Percentiles rank a stretch among this genome's conserved stretches.
Evolutionary conservation across 2,888 invertebrate genomes (phyloP).

Genomic region (Aspidiotus destructor): DNA sequence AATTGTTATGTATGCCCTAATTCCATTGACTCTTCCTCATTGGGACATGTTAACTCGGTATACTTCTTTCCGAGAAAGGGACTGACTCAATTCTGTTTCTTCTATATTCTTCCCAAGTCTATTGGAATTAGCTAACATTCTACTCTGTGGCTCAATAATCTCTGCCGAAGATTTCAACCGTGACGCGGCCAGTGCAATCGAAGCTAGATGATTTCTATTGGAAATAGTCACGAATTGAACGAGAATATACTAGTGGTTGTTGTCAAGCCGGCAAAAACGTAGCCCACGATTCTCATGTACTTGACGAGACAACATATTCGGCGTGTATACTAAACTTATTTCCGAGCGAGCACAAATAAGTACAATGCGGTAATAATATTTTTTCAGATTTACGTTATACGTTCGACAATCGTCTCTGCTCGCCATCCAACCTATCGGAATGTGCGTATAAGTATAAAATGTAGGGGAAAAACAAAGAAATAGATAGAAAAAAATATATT

Average conservation of each 20-base stretch:
- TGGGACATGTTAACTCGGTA: too few species aligned
- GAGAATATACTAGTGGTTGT: neutral
- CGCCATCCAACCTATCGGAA: neutral
- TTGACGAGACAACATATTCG: constrained; percentile 11
- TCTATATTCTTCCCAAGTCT: too few species aligned
- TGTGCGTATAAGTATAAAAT: neutral
- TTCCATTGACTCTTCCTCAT: too few species aligned
- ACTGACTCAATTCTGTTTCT: too few species aligned
- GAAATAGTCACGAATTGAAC: constrained; percentile 1
- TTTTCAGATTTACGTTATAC: neutral
- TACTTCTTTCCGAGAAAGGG: too few species aligned
- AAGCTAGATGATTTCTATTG: neutral
- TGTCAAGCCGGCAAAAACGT: neutral
- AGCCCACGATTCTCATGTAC: neutral
- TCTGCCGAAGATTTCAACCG: too few species aligned
- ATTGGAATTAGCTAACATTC: too few species aligned
- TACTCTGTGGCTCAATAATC: too few species aligned
- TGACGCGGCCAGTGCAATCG: too few species aligned
- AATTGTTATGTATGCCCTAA: too few species aligned
- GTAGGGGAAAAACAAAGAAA: neutral
- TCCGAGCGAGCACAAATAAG: too few species aligned
- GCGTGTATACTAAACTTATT: constrained; percentile 6
- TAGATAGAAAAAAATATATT: neutral
- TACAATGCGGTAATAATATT: neutral
- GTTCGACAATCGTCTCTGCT: neutral